phyloP scores from a whole-genome alignment of 2,797 vertebrate species.

The Ctenopoma kingsleyae region DNA sequence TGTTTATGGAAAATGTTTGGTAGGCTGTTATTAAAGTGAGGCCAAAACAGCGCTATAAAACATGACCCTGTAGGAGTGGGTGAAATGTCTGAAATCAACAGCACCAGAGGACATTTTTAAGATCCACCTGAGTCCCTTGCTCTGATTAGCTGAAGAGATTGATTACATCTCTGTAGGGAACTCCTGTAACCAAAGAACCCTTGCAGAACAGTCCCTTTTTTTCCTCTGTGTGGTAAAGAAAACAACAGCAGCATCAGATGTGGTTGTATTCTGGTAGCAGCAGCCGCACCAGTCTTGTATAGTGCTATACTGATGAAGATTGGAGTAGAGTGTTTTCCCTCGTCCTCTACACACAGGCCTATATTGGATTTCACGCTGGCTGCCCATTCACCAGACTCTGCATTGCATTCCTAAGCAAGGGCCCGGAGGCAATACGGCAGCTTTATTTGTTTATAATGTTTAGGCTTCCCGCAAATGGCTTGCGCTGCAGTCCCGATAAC shows the following conservation, averaged over 20 bases:
- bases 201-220: conserved; percentile 13
- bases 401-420: conserved; percentile 80
- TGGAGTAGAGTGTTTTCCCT: conserved; percentile 72
- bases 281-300: conserved; percentile 67
- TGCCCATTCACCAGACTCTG: conserved; percentile 84
- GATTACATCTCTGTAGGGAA: conserved; percentile 36
- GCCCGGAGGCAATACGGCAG: conserved; percentile 80
- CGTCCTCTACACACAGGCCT: conserved; percentile 64
- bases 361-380: conserved; percentile 82
- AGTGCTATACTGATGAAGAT: conserved; percentile 80
- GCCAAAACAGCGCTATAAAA: conserved; percentile 32
- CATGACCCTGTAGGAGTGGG: conserved; percentile 18
- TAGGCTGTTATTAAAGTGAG: conserved; percentile 34
- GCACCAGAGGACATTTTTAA: conserved; percentile 25
- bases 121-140: conserved; percentile 12
- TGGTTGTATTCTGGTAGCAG: conserved; percentile 70
- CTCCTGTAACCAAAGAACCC: conserved; percentile 27
- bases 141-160: conserved; percentile 53
- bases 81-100: conserved; percentile 35
- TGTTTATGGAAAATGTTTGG: conserved; percentile 34
- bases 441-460: conserved; percentile 89
- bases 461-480: conserved; percentile 82
- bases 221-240: conserved; percentile 24
- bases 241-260: conserved; percentile 42
- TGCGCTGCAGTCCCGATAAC: conserved; percentile 77